These are phyloP conservation scores for Zaprionus lineosus DNA, from an alignment of 2,888 invertebrate genomes.

Conservation along the genomic window DNA sequence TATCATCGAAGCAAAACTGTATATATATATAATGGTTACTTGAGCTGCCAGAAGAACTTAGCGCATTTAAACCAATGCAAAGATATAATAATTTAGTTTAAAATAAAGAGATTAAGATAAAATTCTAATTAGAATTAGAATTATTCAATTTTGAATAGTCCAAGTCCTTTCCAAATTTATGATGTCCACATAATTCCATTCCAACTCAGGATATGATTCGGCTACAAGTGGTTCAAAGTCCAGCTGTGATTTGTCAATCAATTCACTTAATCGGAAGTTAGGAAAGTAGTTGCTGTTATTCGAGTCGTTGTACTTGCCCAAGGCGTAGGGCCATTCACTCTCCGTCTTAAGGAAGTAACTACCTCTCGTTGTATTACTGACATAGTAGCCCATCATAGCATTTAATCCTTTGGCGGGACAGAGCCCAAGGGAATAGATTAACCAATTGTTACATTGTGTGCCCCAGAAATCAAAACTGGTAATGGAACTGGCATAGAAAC, in stretches of 20 bases:
- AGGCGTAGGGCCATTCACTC: slow-evolving; percentile 55
- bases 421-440: slow-evolving; percentile 84
- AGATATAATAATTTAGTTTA: too few species aligned
- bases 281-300: slow-evolving; percentile 51
- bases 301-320: slow-evolving; percentile 52
- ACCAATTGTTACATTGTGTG: slow-evolving; percentile 84
- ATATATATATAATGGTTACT: background rate
- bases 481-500: slow-evolving; percentile 85
- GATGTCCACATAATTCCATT: slow-evolving; percentile 7
- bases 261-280: slow-evolving; percentile 47
- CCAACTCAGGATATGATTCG: slow-evolving; percentile 48
- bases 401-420: slow-evolving; percentile 77
- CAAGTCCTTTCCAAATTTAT: too few species aligned
- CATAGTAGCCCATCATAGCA: slow-evolving; percentile 84
- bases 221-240: slow-evolving; percentile 67
- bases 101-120: too few species aligned
- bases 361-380: slow-evolving; percentile 81
- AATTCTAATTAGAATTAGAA: too few species aligned
- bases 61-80: too few species aligned
- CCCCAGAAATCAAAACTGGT: slow-evolving; percentile 85
- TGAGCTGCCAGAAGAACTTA: too few species aligned
- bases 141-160: too few species aligned
- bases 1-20: slow-evolving; percentile 1
- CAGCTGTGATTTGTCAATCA: too few species aligned
- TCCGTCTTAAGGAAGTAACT: slow-evolving; percentile 83